phyloP scores from a whole-genome alignment of 2,888 invertebrate genomes.

The Palloptera scutellata region DNA sequence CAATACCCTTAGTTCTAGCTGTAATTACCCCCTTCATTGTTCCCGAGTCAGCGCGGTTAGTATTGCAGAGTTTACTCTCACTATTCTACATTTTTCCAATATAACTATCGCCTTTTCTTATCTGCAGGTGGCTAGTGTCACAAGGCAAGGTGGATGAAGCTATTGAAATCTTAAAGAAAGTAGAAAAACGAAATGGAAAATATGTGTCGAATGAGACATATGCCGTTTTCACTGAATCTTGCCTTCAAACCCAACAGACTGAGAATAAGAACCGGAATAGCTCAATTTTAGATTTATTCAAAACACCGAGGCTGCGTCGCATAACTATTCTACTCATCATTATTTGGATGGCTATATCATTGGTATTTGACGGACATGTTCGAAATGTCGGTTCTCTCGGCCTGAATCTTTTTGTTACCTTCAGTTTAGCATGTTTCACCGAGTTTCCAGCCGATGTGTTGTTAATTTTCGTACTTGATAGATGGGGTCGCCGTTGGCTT shows the following conservation, averaged over 20 bases:
- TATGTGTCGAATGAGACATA: conserved; percentile 78
- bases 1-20: conserved; percentile 77
- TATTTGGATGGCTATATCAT: conserved; percentile 89
- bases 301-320: conserved; percentile 76
- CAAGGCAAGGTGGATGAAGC: conserved; percentile 85
- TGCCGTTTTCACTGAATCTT: conserved; percentile 73
- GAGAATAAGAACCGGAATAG: conserved; percentile 75
- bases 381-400: conserved; percentile 86
- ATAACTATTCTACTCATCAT: conserved; percentile 80
- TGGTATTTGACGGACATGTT: conserved; percentile 89
- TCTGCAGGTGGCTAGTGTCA: conserved; percentile 80
- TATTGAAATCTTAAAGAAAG: conserved; percentile 77
- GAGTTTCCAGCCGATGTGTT: conserved; percentile 87
- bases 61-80: background rate
- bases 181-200: conserved; percentile 80
- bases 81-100: background rate
- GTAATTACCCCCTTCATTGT: conserved; percentile 79
- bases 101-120: background rate
- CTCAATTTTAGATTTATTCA: conserved; percentile 83
- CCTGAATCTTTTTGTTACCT: conserved; percentile 81
- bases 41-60: conserved; percentile 83
- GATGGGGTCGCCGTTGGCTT: conserved; percentile 86
- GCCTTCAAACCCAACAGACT: conserved; percentile 73
- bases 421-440: conserved; percentile 83
- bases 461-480: conserved; percentile 75